Evolutionary conservation across 1,140 invertebrate species (phyloP).

Genomic region (Octopus sinensis): DNA sequence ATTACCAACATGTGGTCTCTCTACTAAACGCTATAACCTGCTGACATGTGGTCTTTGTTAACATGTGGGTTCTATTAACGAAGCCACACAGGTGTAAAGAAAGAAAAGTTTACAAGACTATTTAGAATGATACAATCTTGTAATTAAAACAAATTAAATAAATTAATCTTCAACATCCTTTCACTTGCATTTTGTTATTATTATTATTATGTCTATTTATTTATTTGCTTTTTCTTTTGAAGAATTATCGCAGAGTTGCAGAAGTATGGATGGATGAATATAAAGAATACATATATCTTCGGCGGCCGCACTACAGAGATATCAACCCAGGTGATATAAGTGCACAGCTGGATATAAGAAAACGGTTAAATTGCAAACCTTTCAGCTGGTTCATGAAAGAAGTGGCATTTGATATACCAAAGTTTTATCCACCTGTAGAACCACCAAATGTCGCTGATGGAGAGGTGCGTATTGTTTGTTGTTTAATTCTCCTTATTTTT

Average conservation of each 20-base stretch:
- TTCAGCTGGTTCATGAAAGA: conserved; percentile 96
- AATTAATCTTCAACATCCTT: too few species aligned
- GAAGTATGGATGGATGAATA: conserved; percentile 79
- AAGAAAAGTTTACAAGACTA: too few species aligned
- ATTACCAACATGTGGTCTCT: too few species aligned
- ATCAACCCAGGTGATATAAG: conserved; percentile 73
- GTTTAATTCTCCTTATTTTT: conserved; percentile 10
- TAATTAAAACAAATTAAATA: too few species aligned
- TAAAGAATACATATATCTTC: conserved; percentile 80
- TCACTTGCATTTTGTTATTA: too few species aligned
- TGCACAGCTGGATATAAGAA: conserved; percentile 73
- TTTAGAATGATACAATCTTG: too few species aligned
- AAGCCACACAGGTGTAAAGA: too few species aligned
- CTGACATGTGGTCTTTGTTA: too few species aligned
- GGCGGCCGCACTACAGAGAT: conserved; percentile 72
- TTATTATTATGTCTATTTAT: too few species aligned
- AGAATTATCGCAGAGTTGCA: conserved; percentile 67
- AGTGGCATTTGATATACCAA: conserved; percentile 85
- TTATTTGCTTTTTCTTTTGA: conserved; percentile 15
- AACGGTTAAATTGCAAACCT: conserved; percentile 79
- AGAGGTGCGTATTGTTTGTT: conserved; percentile 61
- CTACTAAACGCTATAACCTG: too few species aligned
- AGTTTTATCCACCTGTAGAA: conserved; percentile 88
- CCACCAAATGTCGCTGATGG: conserved; percentile 84
- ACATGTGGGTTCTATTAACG: too few species aligned